Evolutionary conservation across 2,113 vertebrate species (phyloP).

Genomic region (Eudyptes chrysolophus): DNA sequence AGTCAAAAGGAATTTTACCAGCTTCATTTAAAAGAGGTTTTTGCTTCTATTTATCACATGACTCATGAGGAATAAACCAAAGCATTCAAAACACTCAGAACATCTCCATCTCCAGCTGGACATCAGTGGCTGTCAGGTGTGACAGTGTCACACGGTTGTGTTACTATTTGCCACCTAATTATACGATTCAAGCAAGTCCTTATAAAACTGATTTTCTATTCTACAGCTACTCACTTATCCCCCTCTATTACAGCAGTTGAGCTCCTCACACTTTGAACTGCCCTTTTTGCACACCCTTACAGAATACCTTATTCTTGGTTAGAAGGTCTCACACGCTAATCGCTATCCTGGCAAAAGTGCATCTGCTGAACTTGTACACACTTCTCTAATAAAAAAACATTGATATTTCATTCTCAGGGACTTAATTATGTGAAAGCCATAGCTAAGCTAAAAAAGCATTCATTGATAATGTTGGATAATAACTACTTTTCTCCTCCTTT

Average conservation of each 20-base stretch:
- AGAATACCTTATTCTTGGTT: background rate
- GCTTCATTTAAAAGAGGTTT: background rate
- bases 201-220: background rate
- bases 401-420: background rate
- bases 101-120: background rate
- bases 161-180: background rate
- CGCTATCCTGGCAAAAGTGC: background rate
- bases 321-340: background rate
- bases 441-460: background rate
- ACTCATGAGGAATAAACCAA: background rate
- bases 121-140: background rate
- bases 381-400: background rate
- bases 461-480: background rate
- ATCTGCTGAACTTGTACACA: background rate
- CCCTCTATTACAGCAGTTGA: background rate
- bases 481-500: background rate
- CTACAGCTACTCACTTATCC: background rate
- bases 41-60: background rate
- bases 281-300: background rate
- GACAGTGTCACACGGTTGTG: background rate
- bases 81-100: background rate
- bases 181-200: background rate
- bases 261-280: background rate
- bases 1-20: background rate
- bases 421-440: background rate